Conservation (phyloP, 1,140 invertebrate genomes). For the Thaumetopoea pityocampa region DNA sequence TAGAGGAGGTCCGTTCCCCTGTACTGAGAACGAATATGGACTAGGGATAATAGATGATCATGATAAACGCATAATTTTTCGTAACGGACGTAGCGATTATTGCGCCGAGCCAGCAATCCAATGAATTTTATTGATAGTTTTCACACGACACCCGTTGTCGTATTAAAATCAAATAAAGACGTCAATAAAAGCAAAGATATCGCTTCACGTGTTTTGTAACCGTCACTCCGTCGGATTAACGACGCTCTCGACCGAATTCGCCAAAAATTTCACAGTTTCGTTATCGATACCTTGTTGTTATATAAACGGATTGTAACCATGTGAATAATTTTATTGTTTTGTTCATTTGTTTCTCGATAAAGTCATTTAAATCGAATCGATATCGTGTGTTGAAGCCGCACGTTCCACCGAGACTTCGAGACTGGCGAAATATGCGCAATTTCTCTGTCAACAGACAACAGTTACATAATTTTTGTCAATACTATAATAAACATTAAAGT, state of each 20-base stretch:
- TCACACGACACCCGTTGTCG: constrained; percentile 7
- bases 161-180: constrained; percentile 16
- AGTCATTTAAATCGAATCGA: constrained; percentile 25
- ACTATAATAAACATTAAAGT: constrained; percentile 27
- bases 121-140: constrained; percentile 27
- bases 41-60: too few relatives aligned
- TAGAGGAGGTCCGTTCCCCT: too few relatives aligned
- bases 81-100: constrained; percentile 7
- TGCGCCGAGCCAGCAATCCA: constrained; percentile 4
- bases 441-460: constrained; percentile 16
- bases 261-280: constrained; percentile 24
- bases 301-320: constrained; percentile 32
- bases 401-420: neutral
- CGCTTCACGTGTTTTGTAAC: constrained; percentile 26
- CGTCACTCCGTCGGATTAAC: constrained; percentile 17
- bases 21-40: too few relatives aligned
- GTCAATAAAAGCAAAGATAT: constrained; percentile 21
- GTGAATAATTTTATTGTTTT: constrained; percentile 30
- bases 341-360: constrained; percentile 24
- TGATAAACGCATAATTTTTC: constrained; percentile 9
- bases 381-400: constrained; percentile 1
- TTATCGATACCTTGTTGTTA: constrained; percentile 26
- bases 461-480: constrained; percentile 24
- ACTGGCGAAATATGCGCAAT: neutral
- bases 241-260: constrained; percentile 29